Percentiles rank a stretch among this genome's conserved stretches.
Conservation (phyloP, 2,888 invertebrate species). For the Podabrus alpinus region DNA sequence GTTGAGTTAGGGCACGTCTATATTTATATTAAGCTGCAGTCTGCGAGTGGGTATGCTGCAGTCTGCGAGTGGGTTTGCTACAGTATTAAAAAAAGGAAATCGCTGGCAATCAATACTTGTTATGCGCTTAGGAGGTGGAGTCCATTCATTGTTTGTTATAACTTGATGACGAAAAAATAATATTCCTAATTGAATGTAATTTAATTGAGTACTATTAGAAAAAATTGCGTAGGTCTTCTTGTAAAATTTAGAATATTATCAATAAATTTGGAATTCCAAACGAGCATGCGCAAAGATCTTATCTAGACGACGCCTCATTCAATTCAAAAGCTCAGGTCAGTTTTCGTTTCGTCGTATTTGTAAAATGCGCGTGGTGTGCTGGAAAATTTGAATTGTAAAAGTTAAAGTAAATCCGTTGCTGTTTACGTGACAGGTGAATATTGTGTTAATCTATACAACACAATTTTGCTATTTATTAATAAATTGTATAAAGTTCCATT, state of each 20-base stretch:
- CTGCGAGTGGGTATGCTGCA: too few species aligned
- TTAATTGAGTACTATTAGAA: background rate
- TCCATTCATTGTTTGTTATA: conserved; percentile 25
- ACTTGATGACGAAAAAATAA: too few species aligned
- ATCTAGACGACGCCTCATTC: conserved; percentile 13
- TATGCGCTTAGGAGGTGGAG: conserved; percentile 10
- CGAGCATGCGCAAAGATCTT: conserved; percentile 16
- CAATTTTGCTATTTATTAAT: background rate
- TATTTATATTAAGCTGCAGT: too few species aligned
- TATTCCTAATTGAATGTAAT: too few species aligned
- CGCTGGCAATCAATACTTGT: conserved; percentile 7
- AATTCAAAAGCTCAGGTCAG: conserved; percentile 23
- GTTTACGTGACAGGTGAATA: too few species aligned
- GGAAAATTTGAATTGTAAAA: background rate
- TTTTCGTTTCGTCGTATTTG: conserved; percentile 16
- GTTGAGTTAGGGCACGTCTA: too few species aligned
- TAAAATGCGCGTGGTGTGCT: conserved; percentile 4
- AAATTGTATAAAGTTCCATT: background rate
- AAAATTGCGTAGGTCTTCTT: background rate
- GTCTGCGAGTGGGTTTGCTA: too few species aligned
- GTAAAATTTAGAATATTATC: background rate
- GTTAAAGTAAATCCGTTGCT: background rate
- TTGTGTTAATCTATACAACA: background rate
- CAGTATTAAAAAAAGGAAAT: background rate
- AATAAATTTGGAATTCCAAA: background rate